Evolutionary conservation across 2,113 vertebrate species (phyloP), one percentile per base, ranked within the genome.

Genomic region (Phoenicopterus ruber): DNA sequence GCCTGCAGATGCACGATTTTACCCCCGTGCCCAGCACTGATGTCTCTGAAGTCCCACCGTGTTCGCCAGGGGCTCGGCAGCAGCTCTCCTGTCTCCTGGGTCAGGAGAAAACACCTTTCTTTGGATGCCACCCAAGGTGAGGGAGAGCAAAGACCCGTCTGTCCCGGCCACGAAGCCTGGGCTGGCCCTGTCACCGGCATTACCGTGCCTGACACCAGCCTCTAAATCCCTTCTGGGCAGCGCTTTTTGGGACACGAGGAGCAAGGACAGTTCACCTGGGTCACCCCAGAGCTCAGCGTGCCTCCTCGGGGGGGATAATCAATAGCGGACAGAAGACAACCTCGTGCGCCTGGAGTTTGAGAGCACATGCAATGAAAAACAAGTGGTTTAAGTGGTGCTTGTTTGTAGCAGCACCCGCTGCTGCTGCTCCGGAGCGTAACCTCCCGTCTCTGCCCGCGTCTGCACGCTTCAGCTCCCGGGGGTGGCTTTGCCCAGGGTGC

Each of bases 131-230:
- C 31, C n/a, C 25, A 22, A 28, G 34, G 24, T 2, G 34, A 82
- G 44, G n/a, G 65, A 71, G 49, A 72, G 67, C 49, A 36, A 47
- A 73, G 34, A 17, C 32, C 0, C 0, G 2, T 20, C 58, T 55
- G 29, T 38, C 50, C 58, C 25, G 65, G 42, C 32, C 61, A 16
- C 1, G 0, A 28, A 84, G 17, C 50, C 69, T 40, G 26, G 25
- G 57, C 70, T 71, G 61, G 34, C 49, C 25, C 40, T 44, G 44
- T 52, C 55, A n/a, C 46, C 4, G 6, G 5, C 18, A 5, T 31
- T 34, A 16, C 63, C 36, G 50, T 44, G 55, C 34, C 49, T 32
- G 3, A 17, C 36, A 11, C 16, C 65, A 73, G 31, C 46, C 73
- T 54, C 46, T 71, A 36, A 88, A 71, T 10, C 38, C 14, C 17